Evolutionary conservation across 2,797 vertebrate genomes (phyloP).

Genomic region (Amphiprion clarkii): DNA sequence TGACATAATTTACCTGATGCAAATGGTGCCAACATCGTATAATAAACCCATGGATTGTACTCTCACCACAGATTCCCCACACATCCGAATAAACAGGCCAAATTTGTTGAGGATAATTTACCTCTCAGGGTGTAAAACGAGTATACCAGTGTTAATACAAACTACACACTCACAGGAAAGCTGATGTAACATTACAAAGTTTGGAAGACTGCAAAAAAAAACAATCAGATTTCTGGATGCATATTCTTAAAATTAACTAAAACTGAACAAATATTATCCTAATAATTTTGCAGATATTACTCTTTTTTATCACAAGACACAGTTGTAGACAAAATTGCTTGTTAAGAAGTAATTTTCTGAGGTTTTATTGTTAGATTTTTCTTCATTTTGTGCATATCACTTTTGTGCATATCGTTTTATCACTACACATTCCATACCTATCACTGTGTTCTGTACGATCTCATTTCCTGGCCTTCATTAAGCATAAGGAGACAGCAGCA

Average conservation of each 20-base stretch:
- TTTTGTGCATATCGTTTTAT: no score
- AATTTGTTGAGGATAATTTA: constrained; percentile 48
- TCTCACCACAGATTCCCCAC: constrained; percentile 33
- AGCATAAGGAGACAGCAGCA: no score
- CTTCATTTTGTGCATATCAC: background rate
- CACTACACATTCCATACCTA: no score
- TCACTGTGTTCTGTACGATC: no score
- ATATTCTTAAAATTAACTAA: no score
- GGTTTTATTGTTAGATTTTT: background rate
- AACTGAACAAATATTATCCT: no score
- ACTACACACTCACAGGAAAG: constrained; percentile 18
- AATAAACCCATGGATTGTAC: constrained; percentile 36
- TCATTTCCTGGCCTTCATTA: no score
- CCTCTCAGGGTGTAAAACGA: constrained; percentile 55
- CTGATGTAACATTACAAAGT: constrained; percentile 10
- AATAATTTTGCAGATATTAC: no score
- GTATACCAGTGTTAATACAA: constrained; percentile 59
- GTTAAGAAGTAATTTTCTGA: background rate
- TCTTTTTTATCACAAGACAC: no score
- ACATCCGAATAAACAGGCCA: constrained; percentile 26
- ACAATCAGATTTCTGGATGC: no score
- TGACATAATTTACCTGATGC: constrained; percentile 27
- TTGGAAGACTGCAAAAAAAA: background rate
- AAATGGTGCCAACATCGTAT: constrained; percentile 16
- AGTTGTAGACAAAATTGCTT: background rate